Evolutionary conservation across 2,888 invertebrate species (phyloP).

Genomic region (Prostheceraeus crozeri): DNA sequence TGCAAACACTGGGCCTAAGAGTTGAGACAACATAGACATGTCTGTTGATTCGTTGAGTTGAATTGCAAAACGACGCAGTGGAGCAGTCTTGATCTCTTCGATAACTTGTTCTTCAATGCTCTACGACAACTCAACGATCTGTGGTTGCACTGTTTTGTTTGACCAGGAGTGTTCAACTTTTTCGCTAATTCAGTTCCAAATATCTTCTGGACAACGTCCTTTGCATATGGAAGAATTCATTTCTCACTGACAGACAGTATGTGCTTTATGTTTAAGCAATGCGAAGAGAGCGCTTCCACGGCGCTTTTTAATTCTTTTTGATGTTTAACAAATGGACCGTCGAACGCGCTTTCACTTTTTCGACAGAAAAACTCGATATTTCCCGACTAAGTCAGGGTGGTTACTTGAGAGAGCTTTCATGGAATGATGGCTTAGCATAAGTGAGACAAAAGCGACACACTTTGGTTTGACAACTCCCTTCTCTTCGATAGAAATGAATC

Average conservation of each 20-base stretch:
- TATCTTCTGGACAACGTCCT: not conserved
- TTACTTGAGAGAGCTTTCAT: no score
- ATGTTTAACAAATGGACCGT: no score
- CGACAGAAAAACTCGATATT: no score
- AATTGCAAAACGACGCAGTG: not conserved
- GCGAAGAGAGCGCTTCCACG: no score
- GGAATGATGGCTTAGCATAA: no score
- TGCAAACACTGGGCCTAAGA: not conserved
- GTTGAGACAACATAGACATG: not conserved
- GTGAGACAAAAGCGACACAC: no score
- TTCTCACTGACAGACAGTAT: conserved; percentile 8
- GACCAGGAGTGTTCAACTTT: conserved; percentile 8
- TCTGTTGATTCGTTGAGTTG: conserved; percentile 4
- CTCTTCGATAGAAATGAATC: no score
- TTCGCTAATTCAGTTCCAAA: not conserved
- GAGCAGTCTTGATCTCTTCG: conserved; percentile 1
- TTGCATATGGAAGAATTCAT: not conserved
- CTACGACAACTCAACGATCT: not conserved
- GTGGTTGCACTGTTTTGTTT: not conserved
- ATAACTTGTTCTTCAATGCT: conserved; percentile 12
- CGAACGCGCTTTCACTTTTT: no score
- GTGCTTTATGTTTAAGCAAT: no score
- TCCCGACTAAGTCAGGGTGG: no score
- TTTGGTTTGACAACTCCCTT: no score
- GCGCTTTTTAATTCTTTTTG: no score